Evolutionary conservation across 1,140 invertebrate genomes (phyloP), one percentile per base, ranked within the genome.

Genomic region (Geopemphigus sp.): DNA sequence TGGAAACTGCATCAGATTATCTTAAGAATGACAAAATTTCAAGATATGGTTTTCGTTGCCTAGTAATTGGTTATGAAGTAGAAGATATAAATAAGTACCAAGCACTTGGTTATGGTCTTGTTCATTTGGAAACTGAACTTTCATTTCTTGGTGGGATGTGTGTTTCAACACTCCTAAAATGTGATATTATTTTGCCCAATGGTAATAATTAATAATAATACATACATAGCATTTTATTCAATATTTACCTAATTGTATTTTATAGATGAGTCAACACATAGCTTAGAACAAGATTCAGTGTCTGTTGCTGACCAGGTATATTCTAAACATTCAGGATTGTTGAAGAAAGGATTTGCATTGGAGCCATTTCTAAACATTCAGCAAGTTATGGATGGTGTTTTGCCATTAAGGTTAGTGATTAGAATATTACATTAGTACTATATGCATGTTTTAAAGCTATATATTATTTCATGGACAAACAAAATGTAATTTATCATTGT

Each of bases 1-100:
- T 98, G 84, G 96, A 98, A 87, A 98, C 96, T 1, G 95, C 96
- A 0, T 95, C 96, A 0, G 93, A 98, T 86, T 98, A 98, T 86
- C 90, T 97, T 81, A 95, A 95, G 84, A 95, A 97, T 87, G 96
- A 97, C 72, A 92, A 92, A 83, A n/a, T 54, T 26, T 90, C 87
- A 83, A 91, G 91, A 61, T 98, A 91, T 87, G 96, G 96, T 5
- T 98, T 97, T 87, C 94, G 94, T 82, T 97, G 95, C 86, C 87
- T 96, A 22, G 92, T 97, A 54, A 90, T 96, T 70, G 96, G 96
- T 32, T 97, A 97, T 86, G 95, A 98, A 84, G 96, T 94, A 91
- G 57, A 63, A 39, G 74, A 78, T 57, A 85, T 87, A 11, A 85
- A 87, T 39, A 87, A 87, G 45, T 89, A 89, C 82, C 74, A 78